Evolutionary conservation across 1,140 invertebrate genomes (phyloP), one percentile per base, ranked within the genome.

Genomic region (Vanessa tameamea): DNA sequence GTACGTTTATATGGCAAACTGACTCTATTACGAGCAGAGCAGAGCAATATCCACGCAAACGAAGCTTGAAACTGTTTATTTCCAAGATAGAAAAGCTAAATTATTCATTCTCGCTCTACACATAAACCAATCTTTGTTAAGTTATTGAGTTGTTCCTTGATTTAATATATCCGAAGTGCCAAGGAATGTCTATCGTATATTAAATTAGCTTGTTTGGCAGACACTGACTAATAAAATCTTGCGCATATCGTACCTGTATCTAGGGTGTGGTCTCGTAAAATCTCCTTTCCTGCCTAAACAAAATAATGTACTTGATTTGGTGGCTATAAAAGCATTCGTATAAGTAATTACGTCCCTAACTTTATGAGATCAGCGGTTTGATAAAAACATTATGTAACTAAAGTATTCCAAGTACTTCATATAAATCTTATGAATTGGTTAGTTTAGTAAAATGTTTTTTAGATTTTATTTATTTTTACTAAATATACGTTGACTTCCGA

Each of bases 61-160:
- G 53, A 57, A 57, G 6, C 6, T 23, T 23, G 53, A 57, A 20
- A 3, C 20, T 57, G 20, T 57, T 57, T 57, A 57, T 57, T 57
- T 57, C 23, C 23, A 23, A 20, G 16, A 61, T 61, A 61, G 57
- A 61, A 61, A 61, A 15, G 57, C 57, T 23, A 57, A 61, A 15
- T 61, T 61, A 37, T 61, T 61, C 57, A 61, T 15, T n/a, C 55
- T 13, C 13, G 26, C 12, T 61, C 26, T n/a, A 31, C 23, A 61
- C 57, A 66, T 66, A 66, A 66, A 66, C 26, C 50, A 66, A 66
- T 61, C 57, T 61, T 61, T 37, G 48, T 51, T 66, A 51, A 48
- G 37, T 66, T 66, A 48, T 66, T 66, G 64, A 50, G 43, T 65
- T 50, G 26, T 26, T 15, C 64, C 47, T 12, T 66, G 47, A 50